These are phyloP conservation scores for Boulengerochromis microlepis DNA, from an alignment of 2,113 vertebrate genomes.

Conservation along the genomic window DNA sequence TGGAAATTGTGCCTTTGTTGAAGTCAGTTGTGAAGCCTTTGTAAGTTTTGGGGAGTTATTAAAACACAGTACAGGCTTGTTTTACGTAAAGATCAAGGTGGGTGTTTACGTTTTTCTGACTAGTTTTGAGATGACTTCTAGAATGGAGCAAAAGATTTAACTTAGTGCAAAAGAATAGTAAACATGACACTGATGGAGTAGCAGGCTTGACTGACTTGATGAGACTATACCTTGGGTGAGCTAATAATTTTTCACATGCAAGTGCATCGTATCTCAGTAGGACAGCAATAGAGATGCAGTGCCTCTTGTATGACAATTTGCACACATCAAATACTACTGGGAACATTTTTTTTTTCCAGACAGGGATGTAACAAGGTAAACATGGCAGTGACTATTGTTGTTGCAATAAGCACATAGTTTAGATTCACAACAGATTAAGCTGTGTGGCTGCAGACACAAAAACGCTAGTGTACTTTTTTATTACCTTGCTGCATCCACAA, in stretches of 20 bases:
- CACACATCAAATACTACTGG: neutral
- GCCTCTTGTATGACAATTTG: neutral
- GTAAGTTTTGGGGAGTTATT: neutral
- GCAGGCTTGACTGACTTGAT: constrained; percentile 23
- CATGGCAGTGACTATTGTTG: neutral
- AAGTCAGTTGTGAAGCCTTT: neutral
- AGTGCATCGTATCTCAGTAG: neutral
- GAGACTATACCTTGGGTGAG: neutral
- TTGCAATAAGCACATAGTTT: neutral
- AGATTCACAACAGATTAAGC: neutral
- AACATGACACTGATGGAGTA: constrained; percentile 42
- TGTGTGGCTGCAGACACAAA: neutral
- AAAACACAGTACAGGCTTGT: neutral
- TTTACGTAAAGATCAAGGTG: neutral
- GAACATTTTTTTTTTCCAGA: neutral
- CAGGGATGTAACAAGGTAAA: neutral
- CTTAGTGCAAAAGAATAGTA: constrained; percentile 17
- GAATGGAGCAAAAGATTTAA: neutral
- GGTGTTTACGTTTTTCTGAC: neutral
- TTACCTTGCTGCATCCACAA: neutral
- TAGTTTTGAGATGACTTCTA: neutral
- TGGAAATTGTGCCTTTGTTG: neutral
- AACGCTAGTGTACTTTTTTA: neutral
- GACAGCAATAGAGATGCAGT: neutral
- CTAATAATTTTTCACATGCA: neutral